Evolutionary conservation across 1,140 invertebrate species (phyloP).

Genomic region (Bathynomus jamesi): DNA sequence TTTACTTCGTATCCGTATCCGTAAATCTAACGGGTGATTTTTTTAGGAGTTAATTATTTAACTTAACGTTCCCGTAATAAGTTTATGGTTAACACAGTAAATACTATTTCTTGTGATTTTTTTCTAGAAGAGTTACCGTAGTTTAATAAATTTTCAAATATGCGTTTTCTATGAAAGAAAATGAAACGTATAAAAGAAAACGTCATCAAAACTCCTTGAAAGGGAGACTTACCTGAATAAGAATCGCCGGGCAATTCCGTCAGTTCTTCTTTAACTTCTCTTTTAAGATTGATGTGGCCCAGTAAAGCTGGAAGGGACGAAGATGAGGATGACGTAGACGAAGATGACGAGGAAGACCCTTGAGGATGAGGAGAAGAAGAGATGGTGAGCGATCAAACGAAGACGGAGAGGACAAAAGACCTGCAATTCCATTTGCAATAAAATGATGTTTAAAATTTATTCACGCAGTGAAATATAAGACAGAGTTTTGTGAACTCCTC

Average conservation of each 20-base stretch:
- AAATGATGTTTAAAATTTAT: too few species aligned
- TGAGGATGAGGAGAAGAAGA: not conserved
- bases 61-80: too few species aligned
- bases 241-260: not conserved
- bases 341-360: not conserved
- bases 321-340: not conserved
- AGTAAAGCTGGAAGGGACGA: not conserved
- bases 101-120: too few species aligned
- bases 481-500: too few species aligned
- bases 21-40: too few species aligned
- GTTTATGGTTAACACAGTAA: too few species aligned
- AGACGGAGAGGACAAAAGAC: not conserved
- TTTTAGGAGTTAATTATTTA: too few species aligned
- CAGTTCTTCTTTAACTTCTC: not conserved
- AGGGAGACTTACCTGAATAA: not conserved
- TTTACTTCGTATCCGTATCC: too few species aligned
- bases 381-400: not conserved
- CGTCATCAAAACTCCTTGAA: not conserved
- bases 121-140: too few species aligned
- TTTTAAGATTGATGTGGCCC: not conserved
- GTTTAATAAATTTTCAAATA: not conserved
- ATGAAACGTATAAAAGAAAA: not conserved
- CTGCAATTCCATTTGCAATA: too few species aligned
- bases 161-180: not conserved
- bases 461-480: too few species aligned